Evolutionary conservation across 2,888 invertebrate species (phyloP), one percentile per base, ranked within the genome.

Genomic region (Erebia palarica): DNA sequence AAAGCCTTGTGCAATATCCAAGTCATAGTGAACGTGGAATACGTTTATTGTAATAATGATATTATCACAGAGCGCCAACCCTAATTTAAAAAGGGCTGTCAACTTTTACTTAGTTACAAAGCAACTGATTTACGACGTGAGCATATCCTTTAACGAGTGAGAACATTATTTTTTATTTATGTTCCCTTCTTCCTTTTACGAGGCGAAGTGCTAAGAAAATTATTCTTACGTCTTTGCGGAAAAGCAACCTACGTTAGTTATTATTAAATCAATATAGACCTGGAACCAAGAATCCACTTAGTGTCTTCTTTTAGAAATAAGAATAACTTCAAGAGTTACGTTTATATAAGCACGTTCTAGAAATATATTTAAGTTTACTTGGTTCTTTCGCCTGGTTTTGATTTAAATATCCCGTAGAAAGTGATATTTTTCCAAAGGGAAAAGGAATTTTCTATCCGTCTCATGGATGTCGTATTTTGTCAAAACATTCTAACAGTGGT

Each of bases 151-250:
- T 69, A 69, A 69, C 64, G 69, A 65, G 64, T 69, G 57, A 58
- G 64, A 69, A 69, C 69, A 69, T 65, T 69, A 69, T 66, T 69
- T 69, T 69, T 69, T 65, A 69, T 69, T 69, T 69, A 69, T 69
- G 69, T 58, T 66, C 58, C 57, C 58, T 57, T 69, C 64, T 69
- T 69, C 69, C 69, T 69, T 61, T 69, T 69, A 69, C 69, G 64
- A 69, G 49, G 47, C 58, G 36, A 42, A 58, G 58, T 65, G 58
- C 64, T 64, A 58, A 68, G 44, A 60, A 68, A 68, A 68, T 60
- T 53, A 49, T 27, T 36, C 53, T 60, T 55, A 69, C 47, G 44
- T 64, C 57, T 63, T 57, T 63, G 55, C 53, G 13, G 47, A 13
- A 49, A 13, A 21, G 47, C 21, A 49, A 61, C 44, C 44, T 44